phyloP scores from a whole-genome alignment of 2,113 vertebrate genomes.

The Edolisoma coerulescens region DNA sequence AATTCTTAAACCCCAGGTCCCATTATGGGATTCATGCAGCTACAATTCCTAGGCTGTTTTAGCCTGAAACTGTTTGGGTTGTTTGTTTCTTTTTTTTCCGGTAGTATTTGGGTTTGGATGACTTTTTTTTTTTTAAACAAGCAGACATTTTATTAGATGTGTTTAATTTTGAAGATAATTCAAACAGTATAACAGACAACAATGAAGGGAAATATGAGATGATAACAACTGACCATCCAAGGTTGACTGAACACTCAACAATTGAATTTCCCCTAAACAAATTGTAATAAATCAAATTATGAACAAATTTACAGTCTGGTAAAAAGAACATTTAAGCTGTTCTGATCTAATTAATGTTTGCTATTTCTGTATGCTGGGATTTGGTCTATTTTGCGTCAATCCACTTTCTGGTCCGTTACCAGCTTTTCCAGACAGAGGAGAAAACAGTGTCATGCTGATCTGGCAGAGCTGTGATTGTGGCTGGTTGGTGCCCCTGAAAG shows the following conservation, averaged over 20 bases:
- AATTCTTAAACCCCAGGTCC: background rate
- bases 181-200: background rate
- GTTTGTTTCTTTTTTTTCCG: background rate
- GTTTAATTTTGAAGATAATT: background rate
- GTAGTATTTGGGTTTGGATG: background rate
- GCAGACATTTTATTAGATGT: background rate
- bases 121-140: background rate
- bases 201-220: background rate
- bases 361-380: background rate
- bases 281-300: background rate
- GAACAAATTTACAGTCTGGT: background rate
- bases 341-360: slow-evolving; percentile 22
- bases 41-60: background rate
- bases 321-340: background rate
- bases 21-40: background rate
- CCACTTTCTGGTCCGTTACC: background rate
- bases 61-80: background rate
- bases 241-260: background rate
- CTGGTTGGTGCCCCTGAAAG: background rate
- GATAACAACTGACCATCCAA: background rate
- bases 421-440: background rate
- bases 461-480: background rate
- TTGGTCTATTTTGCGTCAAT: background rate
- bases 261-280: background rate
- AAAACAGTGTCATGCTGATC: background rate